Conservation (phyloP, 2,113 vertebrate species). For the Pan troglodytes region DNA sequence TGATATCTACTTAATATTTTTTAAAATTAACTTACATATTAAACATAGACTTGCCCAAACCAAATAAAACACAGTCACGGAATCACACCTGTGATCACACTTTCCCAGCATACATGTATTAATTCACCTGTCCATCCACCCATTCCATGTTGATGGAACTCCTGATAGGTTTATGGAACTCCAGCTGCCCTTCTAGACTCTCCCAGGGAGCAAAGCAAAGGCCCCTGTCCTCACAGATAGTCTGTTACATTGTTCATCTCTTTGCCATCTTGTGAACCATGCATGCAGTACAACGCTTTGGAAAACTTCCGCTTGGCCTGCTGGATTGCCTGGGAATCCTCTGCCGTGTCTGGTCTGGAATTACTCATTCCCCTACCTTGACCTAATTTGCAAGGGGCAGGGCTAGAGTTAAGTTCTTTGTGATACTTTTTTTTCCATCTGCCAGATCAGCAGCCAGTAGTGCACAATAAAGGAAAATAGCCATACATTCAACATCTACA, state of each 20-base stretch:
- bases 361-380: constrained; percentile 62
- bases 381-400: constrained; percentile 63
- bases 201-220: not conserved
- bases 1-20: not conserved
- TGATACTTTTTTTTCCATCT: constrained; percentile 61
- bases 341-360: constrained; percentile 64
- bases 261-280: not conserved
- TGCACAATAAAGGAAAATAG: constrained; percentile 79
- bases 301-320: not conserved
- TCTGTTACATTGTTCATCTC: fast-evolving
- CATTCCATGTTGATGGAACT: not conserved
- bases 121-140: too few species aligned
- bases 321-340: constrained; percentile 73
- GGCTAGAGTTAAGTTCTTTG: constrained; percentile 65
- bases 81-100: not conserved
- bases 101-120: not conserved
- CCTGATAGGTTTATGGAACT: too few species aligned
- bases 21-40: not conserved
- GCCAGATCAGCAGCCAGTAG: constrained; percentile 66
- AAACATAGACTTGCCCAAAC: not conserved
- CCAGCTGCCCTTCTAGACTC: not conserved
- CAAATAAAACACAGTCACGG: not conserved
- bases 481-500: constrained; percentile 34
- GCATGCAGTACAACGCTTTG: fast-evolving
- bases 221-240: fast-evolving